Evolutionary conservation across 2,888 invertebrate species (phyloP).

Genomic region (Augochlorella aurata): DNA sequence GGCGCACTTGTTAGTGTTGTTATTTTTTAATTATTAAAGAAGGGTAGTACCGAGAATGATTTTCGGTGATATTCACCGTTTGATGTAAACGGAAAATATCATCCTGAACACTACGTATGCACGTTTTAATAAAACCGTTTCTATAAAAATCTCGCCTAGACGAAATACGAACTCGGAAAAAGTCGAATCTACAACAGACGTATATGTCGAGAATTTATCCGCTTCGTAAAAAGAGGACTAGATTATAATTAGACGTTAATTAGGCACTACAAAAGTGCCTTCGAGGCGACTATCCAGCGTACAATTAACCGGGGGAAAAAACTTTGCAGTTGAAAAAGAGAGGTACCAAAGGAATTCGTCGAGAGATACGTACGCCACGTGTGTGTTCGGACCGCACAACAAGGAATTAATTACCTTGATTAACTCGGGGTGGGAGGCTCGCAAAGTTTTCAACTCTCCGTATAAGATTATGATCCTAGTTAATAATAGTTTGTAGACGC

Average conservation of each 20-base stretch:
- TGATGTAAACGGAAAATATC: neutral
- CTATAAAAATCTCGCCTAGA: neutral
- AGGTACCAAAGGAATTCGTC: neutral
- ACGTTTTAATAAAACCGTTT: neutral
- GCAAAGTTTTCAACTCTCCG: neutral
- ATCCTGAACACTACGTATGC: neutral
- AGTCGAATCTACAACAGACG: neutral
- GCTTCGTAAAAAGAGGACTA: neutral
- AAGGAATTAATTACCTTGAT: neutral
- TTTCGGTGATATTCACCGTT: neutral
- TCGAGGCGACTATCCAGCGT: neutral
- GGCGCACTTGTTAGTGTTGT: neutral
- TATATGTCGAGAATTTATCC: neutral
- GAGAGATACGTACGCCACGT: neutral
- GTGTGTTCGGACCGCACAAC: neutral
- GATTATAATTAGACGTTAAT: slow-evolving; percentile 9
- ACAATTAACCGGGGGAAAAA: neutral
- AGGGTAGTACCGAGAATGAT: neutral
- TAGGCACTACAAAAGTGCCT: neutral
- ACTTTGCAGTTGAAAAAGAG: neutral
- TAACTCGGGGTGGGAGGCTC: neutral
- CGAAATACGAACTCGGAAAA: neutral
- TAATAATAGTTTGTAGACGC: neutral
- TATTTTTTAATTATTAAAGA: neutral
- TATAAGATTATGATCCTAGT: neutral